These are phyloP conservation scores for Prionailurus viverrinus DNA, from an alignment of 2,113 vertebrate genomes.

Conservation along the genomic window DNA sequence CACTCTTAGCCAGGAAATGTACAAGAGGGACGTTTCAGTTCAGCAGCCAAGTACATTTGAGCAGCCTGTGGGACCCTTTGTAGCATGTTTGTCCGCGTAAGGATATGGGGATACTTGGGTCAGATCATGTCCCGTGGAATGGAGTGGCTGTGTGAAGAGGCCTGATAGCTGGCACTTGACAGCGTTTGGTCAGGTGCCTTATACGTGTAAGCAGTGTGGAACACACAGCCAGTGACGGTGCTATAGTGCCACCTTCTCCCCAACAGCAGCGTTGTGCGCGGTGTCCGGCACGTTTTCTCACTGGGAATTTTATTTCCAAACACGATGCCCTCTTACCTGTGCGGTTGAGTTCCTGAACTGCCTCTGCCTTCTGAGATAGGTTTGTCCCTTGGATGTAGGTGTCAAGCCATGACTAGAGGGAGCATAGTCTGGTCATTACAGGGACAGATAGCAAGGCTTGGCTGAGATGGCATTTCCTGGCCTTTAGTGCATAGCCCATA, in stretches of 20 bases:
- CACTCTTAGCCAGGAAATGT: not conserved
- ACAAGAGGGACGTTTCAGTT: not conserved
- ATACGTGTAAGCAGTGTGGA: not conserved
- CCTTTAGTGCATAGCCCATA: not conserved
- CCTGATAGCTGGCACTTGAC: not conserved
- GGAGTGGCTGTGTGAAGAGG: not conserved
- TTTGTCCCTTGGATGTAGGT: not conserved
- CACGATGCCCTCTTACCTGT: not conserved
- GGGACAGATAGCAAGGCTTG: not conserved
- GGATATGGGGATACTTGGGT: not conserved
- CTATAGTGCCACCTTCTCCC: no score
- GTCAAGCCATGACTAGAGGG: not conserved
- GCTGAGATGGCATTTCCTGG: not conserved
- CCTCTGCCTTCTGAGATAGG: not conserved
- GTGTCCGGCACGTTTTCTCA: not conserved
- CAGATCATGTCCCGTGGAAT: not conserved
- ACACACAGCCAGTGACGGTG: no score
- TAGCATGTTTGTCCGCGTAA: not conserved
- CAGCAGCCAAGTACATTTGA: not conserved
- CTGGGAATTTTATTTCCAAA: not conserved
- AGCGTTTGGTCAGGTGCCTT: not conserved
- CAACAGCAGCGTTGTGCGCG: accelerated
- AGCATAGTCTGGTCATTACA: not conserved
- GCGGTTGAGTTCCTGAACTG: not conserved
- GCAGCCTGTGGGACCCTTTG: not conserved